Evolutionary conservation across 2,113 vertebrate species (phyloP).

Genomic region (Asarcornis scutulata): DNA sequence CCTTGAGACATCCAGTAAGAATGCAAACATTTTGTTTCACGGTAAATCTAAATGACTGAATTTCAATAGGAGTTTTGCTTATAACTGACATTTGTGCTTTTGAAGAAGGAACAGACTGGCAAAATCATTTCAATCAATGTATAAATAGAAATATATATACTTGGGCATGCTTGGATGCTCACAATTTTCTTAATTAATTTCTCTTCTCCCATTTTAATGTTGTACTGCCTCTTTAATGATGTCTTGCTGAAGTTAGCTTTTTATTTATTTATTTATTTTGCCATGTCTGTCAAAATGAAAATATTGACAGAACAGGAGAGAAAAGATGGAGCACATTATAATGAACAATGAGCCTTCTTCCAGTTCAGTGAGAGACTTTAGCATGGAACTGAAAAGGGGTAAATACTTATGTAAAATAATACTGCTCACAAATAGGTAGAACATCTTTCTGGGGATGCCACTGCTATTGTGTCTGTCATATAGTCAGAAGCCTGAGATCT

Average conservation of each 20-base stretch:
- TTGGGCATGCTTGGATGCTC: neutral
- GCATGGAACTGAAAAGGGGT: neutral
- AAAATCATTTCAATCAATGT: neutral
- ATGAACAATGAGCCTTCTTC: neutral
- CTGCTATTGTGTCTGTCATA: slow-evolving; percentile 10
- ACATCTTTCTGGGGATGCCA: neutral
- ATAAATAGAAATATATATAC: slow-evolving; percentile 6
- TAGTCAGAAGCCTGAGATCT: slow-evolving; percentile 7
- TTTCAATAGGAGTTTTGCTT: neutral
- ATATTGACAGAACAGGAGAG: neutral
- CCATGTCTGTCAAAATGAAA: slow-evolving; percentile 30
- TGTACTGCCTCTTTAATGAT: neutral
- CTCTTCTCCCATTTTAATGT: slow-evolving; percentile 14
- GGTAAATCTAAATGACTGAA: slow-evolving; percentile 7
- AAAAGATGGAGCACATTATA: neutral
- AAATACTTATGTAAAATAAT: slow-evolving; percentile 14
- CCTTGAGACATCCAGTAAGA: neutral
- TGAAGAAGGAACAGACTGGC: neutral
- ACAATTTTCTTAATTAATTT: slow-evolving; percentile 37
- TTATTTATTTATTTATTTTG: neutral
- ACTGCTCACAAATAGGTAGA: slow-evolving; percentile 2
- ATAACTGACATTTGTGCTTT: neutral
- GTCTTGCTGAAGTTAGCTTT: neutral
- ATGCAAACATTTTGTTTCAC: slow-evolving; percentile 1
- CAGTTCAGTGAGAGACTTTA: slow-evolving; percentile 13